Evolutionary conservation across 2,888 invertebrate species (phyloP).

Genomic region (Callyntrura guangdongensis): DNA sequence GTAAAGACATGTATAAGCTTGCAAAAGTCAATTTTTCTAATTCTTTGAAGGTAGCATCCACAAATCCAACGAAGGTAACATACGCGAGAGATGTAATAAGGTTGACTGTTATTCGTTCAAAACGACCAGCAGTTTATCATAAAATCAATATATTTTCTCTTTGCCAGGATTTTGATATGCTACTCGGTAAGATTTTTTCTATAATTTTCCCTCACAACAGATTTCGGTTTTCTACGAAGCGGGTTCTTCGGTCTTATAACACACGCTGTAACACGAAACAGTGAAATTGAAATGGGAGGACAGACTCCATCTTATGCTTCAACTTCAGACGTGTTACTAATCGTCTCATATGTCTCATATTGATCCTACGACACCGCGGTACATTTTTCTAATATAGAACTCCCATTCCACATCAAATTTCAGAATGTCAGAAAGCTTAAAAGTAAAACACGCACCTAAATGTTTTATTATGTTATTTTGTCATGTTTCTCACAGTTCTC

Average conservation of each 20-base stretch:
- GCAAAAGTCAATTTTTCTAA: too few relatives aligned
- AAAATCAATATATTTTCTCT: not conserved
- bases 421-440: not conserved
- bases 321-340: slow-evolving; percentile 24
- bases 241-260: not conserved
- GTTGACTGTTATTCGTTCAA: not conserved
- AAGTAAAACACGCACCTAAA: not conserved
- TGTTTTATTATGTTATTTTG: not conserved
- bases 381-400: not conserved
- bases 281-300: slow-evolving; percentile 18
- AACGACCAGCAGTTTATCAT: not conserved
- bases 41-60: too few relatives aligned
- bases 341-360: not conserved
- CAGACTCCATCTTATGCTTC: not conserved
- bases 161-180: not conserved
- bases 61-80: too few relatives aligned
- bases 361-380: not conserved
- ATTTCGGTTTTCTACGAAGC: not conserved
- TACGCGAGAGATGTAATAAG: not conserved
- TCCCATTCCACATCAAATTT: slow-evolving; percentile 5
- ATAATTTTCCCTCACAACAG: not conserved
- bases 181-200: slow-evolving; percentile 9
- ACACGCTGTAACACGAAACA: not conserved
- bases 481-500: not conserved
- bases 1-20: too few relatives aligned